A percentile compares a stretch with the other conserved stretches of the same genome.
phyloP scores from a whole-genome alignment of 2,113 vertebrate genomes.

The Calidris pygmaea region DNA sequence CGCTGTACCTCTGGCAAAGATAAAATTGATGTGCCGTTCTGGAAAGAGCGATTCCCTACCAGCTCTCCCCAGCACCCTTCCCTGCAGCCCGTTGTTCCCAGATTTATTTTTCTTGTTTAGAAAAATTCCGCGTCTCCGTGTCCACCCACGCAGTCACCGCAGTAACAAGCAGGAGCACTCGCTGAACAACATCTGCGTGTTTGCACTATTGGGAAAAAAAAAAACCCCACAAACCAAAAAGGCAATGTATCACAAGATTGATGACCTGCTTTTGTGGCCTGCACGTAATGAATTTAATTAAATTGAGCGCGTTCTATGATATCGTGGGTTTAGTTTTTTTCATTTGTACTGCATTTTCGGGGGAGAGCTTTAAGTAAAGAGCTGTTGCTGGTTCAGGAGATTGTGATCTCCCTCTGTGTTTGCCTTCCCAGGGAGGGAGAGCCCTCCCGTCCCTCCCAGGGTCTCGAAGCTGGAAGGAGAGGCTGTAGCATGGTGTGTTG shows the following conservation, averaged over 20 bases:
- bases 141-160: background rate
- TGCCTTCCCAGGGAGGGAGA: background rate
- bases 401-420: background rate
- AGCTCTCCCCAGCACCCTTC: background rate
- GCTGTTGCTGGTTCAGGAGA: background rate
- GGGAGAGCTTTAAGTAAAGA: background rate
- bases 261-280: background rate
- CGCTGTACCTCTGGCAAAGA: background rate
- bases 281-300: background rate
- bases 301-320: background rate
- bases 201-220: background rate
- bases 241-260: background rate
- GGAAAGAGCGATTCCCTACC: background rate
- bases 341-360: background rate
- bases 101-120: background rate
- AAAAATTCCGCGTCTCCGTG: accelerated
- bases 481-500: background rate
- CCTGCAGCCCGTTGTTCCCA: background rate
- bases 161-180: background rate
- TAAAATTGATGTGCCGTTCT: background rate
- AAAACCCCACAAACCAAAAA: too few relatives aligned
- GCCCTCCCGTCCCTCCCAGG: background rate
- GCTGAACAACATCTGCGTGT: background rate
- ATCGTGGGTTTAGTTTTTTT: background rate
- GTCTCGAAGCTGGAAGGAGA: too few relatives aligned